Evolutionary conservation across 1,140 invertebrate species (phyloP).

Genomic region (Drosophila setifemur): DNA sequence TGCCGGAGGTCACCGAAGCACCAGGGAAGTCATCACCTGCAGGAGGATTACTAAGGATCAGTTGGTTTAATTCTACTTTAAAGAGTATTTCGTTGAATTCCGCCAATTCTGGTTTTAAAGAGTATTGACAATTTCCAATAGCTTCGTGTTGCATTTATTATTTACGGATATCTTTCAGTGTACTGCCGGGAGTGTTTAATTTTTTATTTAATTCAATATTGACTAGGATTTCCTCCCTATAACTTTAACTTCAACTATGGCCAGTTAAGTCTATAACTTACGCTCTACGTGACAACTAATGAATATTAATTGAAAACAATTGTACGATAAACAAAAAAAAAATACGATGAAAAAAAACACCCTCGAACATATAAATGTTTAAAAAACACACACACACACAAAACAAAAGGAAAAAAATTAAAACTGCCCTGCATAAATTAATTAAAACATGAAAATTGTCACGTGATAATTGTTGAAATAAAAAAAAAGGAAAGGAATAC

Average conservation of each 20-base stretch:
- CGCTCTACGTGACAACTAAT: conserved; percentile 54
- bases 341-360: conserved; percentile 22
- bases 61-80: background rate
- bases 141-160: no score
- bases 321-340: conserved; percentile 63
- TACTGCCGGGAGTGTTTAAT: no score
- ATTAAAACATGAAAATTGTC: conserved; percentile 72
- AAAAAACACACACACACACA: conserved; percentile 60
- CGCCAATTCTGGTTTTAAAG: no score
- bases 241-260: conserved; percentile 62
- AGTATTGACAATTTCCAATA: no score
- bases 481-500: conserved; percentile 22
- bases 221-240: background rate
- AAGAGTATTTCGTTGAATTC: no score
- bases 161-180: no score
- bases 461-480: conserved; percentile 76
- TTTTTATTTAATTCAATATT: background rate
- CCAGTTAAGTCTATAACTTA: conserved; percentile 49
- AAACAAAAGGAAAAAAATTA: conserved; percentile 24
- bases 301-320: conserved; percentile 61
- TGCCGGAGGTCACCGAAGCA: conserved; percentile 65
- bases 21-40: conserved; percentile 49
- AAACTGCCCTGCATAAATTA: conserved; percentile 75
- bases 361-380: conserved; percentile 70
- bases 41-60: conserved; percentile 60